phyloP scores from a whole-genome alignment of 2,888 invertebrate species.

The Galeopsomyia nigrocyanea region DNA sequence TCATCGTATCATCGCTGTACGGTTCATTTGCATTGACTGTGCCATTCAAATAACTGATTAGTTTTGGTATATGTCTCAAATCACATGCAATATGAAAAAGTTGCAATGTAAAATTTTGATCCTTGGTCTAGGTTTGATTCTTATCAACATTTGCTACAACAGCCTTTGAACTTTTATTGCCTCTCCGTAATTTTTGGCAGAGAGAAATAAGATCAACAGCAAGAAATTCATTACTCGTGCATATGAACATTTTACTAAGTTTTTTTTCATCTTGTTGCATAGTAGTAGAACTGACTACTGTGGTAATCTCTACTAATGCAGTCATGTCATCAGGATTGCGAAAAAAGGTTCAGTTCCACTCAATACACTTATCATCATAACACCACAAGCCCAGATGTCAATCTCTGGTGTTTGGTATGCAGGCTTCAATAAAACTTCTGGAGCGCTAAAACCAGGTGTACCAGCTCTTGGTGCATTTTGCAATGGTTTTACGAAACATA shows the following conservation, averaged over 20 bases:
- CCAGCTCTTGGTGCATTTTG: constrained; percentile 86
- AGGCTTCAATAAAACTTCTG: constrained; percentile 86
- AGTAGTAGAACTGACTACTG: constrained; percentile 80
- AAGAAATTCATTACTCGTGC: constrained; percentile 70
- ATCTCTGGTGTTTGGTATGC: constrained; percentile 84
- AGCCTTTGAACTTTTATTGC: constrained; percentile 51
- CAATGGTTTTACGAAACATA: constrained; percentile 76
- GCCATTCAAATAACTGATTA: too few species aligned
- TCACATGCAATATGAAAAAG: too few species aligned
- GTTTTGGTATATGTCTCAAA: too few species aligned
- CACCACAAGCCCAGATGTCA: constrained; percentile 91
- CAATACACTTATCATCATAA: constrained; percentile 84
- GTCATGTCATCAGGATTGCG: constrained; percentile 83
- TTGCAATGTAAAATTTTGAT: too few species aligned
- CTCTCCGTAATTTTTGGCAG: constrained; percentile 62
- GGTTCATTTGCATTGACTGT: too few species aligned
- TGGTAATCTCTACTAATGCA: constrained; percentile 86
- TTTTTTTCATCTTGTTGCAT: constrained; percentile 78
- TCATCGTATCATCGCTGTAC: too few species aligned
- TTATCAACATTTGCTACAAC: too few species aligned
- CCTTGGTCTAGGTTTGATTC: too few species aligned
- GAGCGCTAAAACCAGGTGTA: constrained; percentile 91
- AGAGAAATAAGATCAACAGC: constrained; percentile 68
- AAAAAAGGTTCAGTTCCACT: constrained; percentile 89
- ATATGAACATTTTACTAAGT: too few species aligned